Evolutionary conservation across 2,888 invertebrate genomes (phyloP).

Genomic region (Eupithecia exiguata): DNA sequence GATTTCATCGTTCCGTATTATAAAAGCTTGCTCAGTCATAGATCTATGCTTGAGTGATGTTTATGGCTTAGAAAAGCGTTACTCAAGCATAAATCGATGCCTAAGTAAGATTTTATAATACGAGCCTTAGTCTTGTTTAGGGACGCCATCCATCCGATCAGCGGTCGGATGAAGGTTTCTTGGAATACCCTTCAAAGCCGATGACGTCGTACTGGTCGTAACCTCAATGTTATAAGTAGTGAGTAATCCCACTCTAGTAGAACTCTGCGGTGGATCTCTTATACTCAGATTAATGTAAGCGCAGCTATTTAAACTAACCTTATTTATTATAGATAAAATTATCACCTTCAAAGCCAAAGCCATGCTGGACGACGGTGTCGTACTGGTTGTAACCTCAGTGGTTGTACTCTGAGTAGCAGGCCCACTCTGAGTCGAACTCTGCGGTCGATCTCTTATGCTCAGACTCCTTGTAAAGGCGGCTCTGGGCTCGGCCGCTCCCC

Average conservation of each 20-base stretch:
- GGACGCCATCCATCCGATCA: too few relatives aligned
- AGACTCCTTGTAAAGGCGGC: constrained; percentile 79
- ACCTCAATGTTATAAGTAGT: constrained; percentile 51
- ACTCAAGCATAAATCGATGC: too few relatives aligned
- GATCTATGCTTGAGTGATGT: too few relatives aligned
- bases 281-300: constrained; percentile 54
- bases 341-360: constrained; percentile 59
- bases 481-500: constrained; percentile 57
- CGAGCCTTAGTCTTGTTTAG: too few relatives aligned
- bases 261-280: constrained; percentile 76
- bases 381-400: constrained; percentile 27
- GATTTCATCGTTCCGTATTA: too few relatives aligned
- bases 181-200: constrained; percentile 64
- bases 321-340: too few relatives aligned
- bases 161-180: not conserved
- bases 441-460: constrained; percentile 72
- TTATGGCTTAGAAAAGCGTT: too few relatives aligned
- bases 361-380: constrained; percentile 78
- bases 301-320: too few relatives aligned
- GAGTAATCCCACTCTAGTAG: constrained; percentile 58
- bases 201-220: constrained; percentile 56
- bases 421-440: constrained; percentile 66
- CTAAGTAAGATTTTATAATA: too few relatives aligned
- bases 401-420: constrained; percentile 59
- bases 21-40: too few relatives aligned